These are phyloP conservation scores for Triplophysa rosa DNA, from an alignment of 2,113 vertebrate genomes.

Conservation along the genomic window DNA sequence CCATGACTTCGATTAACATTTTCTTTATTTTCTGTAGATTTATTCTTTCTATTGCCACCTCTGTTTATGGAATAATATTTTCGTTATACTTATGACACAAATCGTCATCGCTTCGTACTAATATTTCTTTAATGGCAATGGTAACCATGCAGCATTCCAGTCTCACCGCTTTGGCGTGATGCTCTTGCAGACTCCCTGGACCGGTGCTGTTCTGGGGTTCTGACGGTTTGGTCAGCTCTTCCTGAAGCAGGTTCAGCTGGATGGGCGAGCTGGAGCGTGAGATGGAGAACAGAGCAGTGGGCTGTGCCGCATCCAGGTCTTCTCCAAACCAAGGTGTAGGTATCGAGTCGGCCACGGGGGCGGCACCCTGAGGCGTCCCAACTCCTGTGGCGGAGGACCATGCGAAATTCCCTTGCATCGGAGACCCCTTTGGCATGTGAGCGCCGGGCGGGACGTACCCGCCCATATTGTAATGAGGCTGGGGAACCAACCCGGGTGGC, in stretches of 20 bases:
- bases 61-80: too few species aligned
- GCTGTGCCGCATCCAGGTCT: slow-evolving; percentile 43
- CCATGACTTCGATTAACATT: too few species aligned
- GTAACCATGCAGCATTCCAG: background rate
- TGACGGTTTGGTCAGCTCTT: slow-evolving; percentile 74
- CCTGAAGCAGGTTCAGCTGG: slow-evolving; percentile 84
- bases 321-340: slow-evolving; percentile 48
- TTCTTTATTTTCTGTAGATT: too few species aligned
- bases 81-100: too few species aligned
- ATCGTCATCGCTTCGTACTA: too few species aligned
- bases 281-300: slow-evolving; percentile 64
- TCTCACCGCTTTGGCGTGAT: slow-evolving; percentile 62
- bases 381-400: background rate
- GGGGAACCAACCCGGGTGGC: background rate
- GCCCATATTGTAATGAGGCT: slow-evolving; percentile 57
- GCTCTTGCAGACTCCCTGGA: slow-evolving; percentile 66
- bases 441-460: slow-evolving; percentile 14
- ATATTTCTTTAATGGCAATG: too few species aligned
- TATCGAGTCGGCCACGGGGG: background rate
- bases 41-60: too few species aligned
- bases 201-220: slow-evolving; percentile 64
- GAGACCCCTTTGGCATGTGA: background rate
- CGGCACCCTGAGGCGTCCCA: slow-evolving; percentile 1
- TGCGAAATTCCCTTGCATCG: slow-evolving; percentile 46
- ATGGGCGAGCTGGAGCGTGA: slow-evolving; percentile 84